Evolutionary conservation across 2,888 invertebrate species (phyloP).

Genomic region (Sphaerophoria taeniata): DNA sequence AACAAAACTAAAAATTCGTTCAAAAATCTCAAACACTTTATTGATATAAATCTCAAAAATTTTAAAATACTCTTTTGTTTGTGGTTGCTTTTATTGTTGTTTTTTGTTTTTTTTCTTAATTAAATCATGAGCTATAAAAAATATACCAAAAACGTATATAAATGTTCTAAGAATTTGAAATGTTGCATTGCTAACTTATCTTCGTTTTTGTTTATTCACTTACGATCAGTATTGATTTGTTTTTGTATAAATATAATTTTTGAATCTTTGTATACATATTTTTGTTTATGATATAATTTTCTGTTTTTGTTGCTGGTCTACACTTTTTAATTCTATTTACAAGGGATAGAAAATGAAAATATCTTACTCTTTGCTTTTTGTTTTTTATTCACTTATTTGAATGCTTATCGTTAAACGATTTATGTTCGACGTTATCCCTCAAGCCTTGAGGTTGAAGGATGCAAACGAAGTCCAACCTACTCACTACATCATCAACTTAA

Average conservation of each 20-base stretch:
- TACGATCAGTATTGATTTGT: constrained; percentile 4
- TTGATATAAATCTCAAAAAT: constrained; percentile 55
- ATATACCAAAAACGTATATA: constrained; percentile 72
- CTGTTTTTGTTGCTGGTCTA: constrained; percentile 42
- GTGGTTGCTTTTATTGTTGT: constrained; percentile 9
- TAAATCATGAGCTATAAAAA: constrained; percentile 69
- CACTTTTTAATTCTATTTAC: constrained; percentile 61
- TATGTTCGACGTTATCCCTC: constrained; percentile 31
- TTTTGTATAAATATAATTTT: constrained; percentile 60
- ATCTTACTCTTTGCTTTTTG: constrained; percentile 69
- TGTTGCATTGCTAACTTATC: constrained; percentile 54
- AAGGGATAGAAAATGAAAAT: constrained; percentile 59
- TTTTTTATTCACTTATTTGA: constrained; percentile 15
- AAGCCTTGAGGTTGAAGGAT: constrained; percentile 7
- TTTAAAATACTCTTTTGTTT: constrained; percentile 63
- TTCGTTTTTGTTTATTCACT: constrained; percentile 6
- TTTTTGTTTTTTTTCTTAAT: constrained; percentile 29
- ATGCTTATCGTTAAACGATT: constrained; percentile 71
- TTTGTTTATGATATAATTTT: constrained; percentile 26
- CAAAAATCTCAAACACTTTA: constrained; percentile 64
- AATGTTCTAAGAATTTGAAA: constrained; percentile 59
- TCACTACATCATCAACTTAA: constrained; percentile 43
- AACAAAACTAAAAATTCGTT: constrained; percentile 1
- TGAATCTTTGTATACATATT: constrained; percentile 68
- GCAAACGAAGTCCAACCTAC: not conserved